Evolutionary conservation across 2,113 vertebrate species (phyloP).

Genomic region (Ahaetulla prasina): DNA sequence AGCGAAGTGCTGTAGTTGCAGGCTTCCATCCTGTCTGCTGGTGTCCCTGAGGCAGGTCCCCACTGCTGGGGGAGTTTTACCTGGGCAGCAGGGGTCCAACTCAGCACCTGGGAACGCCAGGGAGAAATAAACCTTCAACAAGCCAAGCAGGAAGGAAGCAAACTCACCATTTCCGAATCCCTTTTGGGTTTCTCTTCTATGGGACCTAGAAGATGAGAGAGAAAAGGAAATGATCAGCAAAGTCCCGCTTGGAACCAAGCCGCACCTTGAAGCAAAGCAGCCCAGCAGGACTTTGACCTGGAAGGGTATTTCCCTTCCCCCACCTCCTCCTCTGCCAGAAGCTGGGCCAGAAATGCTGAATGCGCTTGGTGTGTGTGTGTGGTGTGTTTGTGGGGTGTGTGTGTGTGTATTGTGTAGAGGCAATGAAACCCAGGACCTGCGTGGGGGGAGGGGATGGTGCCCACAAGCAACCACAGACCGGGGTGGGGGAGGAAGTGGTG

Average conservation of each 20-base stretch:
- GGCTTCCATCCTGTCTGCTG: too few species aligned
- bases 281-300: background rate
- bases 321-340: too few species aligned
- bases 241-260: too few species aligned
- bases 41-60: background rate
- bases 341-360: too few species aligned
- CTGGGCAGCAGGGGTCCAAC: background rate
- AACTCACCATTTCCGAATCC: slow-evolving; percentile 49
- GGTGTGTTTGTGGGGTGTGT: background rate
- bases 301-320: too few species aligned
- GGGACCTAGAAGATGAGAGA: slow-evolving; percentile 19
- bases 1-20: background rate
- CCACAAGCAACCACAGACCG: too few species aligned
- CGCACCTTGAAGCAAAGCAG: background rate
- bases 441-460: too few species aligned
- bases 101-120: background rate
- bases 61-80: too few species aligned
- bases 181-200: background rate
- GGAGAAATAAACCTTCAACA: background rate
- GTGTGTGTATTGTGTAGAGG: background rate
- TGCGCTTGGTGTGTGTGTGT: background rate
- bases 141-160: accelerated
- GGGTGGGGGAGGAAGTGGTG: too few species aligned
- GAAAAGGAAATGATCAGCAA: too few species aligned
- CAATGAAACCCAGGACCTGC: background rate